phyloP scores from a whole-genome alignment of 2,888 invertebrate genomes.

The Drosophila bunnanda region DNA sequence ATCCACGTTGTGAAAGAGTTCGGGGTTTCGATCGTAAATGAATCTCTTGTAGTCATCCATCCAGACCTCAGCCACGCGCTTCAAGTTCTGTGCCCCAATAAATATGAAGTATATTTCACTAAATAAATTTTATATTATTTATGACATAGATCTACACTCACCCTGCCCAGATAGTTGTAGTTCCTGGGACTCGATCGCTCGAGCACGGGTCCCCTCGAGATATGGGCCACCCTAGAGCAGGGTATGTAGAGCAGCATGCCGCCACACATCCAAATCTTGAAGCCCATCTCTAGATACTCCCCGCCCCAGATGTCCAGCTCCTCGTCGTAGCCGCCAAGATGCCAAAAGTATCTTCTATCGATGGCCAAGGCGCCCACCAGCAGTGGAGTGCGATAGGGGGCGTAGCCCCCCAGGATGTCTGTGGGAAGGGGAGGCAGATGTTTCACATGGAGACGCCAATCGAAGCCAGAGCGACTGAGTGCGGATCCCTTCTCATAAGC shows the following conservation, averaged over 20 bases:
- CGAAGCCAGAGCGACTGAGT: conserved; percentile 96
- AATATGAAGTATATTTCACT: background rate
- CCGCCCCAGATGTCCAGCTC: conserved; percentile 98
- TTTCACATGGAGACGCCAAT: conserved; percentile 96
- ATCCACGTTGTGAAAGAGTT: conserved; percentile 89
- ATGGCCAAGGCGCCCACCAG: conserved; percentile 99
- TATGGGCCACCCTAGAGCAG: conserved; percentile 95
- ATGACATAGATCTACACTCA: conserved; percentile 7
- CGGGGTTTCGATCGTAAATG: conserved; percentile 91
- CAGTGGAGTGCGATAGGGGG: conserved; percentile 89
- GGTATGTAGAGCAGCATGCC: conserved; percentile 96
- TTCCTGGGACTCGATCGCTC: conserved; percentile 93
- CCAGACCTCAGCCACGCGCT: conserved; percentile 97
- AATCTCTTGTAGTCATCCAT: conserved; percentile 98
- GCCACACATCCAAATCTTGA: conserved; percentile 98
- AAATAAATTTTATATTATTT: background rate
- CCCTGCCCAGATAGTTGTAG: conserved; percentile 86
- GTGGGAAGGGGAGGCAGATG: conserved; percentile 88
- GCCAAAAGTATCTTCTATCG: conserved; percentile 95
- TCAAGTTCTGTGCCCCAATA: conserved; percentile 89
- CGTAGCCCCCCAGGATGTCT: conserved; percentile 64
- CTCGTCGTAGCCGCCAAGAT: conserved; percentile 95
- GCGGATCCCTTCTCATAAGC: conserved; percentile 91
- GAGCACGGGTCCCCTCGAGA: conserved; percentile 95
- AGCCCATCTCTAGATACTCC: conserved; percentile 98